Evolutionary conservation across 2,113 vertebrate genomes (phyloP).

Genomic region (Upupa epops): DNA sequence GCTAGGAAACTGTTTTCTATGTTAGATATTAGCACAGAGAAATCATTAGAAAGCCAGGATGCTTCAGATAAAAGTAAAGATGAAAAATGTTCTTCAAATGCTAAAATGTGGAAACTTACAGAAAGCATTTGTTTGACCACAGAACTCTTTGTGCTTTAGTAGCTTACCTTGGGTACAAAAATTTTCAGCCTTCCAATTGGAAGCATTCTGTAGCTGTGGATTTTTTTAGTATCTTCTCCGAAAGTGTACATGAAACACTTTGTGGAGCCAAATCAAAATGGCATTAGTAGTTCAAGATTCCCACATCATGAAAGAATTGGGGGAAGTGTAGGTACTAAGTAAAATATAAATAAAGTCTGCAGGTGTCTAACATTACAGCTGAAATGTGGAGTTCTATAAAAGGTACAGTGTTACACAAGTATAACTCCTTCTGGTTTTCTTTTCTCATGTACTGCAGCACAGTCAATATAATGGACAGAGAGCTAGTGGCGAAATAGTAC

Average conservation of each 20-base stretch:
- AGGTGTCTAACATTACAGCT: neutral
- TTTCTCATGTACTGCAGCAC: neutral
- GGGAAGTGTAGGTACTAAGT: neutral
- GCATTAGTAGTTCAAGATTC: neutral
- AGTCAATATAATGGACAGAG: neutral
- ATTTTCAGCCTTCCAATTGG: neutral
- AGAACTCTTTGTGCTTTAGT: neutral
- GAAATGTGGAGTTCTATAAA: neutral
- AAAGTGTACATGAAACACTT: neutral
- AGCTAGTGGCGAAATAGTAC: neutral
- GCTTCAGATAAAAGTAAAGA: neutral
- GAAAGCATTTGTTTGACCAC: neutral
- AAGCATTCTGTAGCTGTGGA: neutral
- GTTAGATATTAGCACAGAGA: neutral
- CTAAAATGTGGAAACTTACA: neutral
- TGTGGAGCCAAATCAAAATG: neutral
- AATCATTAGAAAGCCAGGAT: neutral
- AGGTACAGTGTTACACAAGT: neutral
- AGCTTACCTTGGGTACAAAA: neutral
- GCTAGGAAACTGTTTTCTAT: neutral
- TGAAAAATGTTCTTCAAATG: neutral
- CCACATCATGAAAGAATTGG: neutral
- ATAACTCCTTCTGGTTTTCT: rapidly evolving
- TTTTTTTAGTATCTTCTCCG: neutral
- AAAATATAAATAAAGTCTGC: neutral